Percentiles rank a stretch among this genome's conserved stretches.
Conservation (phyloP, 2,113 vertebrate species). For the Onychorhynchus coronatus region DNA sequence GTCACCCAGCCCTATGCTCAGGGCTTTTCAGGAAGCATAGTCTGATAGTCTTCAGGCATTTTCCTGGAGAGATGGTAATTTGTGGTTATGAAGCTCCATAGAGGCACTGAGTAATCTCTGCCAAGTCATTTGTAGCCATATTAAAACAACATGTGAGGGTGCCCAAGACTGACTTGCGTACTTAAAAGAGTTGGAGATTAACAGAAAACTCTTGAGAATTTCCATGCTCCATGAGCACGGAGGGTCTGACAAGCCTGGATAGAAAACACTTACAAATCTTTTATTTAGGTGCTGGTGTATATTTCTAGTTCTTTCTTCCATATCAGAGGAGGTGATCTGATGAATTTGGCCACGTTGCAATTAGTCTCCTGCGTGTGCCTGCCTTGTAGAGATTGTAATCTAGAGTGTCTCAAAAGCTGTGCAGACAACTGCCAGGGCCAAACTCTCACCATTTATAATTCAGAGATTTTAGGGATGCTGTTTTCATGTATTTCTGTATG, state of each 20-base stretch:
- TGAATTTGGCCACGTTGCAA: not conserved
- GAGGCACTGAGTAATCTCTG: not conserved
- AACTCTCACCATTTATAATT: not conserved
- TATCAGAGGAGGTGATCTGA: not conserved
- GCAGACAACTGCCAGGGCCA: not conserved
- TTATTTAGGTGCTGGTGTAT: not conserved
- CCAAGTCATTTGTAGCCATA: not conserved
- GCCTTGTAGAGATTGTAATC: not conserved
- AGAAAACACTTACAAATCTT: not conserved
- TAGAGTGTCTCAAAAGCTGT: not conserved
- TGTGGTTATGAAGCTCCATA: not conserved
- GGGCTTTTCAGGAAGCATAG: not conserved
- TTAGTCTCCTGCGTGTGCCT: not conserved
- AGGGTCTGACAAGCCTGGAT: not conserved
- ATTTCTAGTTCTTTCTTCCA: not conserved
- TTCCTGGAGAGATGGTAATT: not conserved
- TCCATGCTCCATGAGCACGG: rapidly evolving
- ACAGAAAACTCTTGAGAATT: not conserved
- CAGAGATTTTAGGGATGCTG: not conserved
- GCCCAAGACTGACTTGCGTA: not conserved
- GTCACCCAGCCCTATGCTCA: not conserved
- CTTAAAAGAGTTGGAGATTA: not conserved
- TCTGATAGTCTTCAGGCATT: not conserved
- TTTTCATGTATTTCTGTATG: not conserved
- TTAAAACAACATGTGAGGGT: not conserved